Evolutionary conservation across 1,140 invertebrate species (phyloP).

Genomic region (Octopus sinensis): DNA sequence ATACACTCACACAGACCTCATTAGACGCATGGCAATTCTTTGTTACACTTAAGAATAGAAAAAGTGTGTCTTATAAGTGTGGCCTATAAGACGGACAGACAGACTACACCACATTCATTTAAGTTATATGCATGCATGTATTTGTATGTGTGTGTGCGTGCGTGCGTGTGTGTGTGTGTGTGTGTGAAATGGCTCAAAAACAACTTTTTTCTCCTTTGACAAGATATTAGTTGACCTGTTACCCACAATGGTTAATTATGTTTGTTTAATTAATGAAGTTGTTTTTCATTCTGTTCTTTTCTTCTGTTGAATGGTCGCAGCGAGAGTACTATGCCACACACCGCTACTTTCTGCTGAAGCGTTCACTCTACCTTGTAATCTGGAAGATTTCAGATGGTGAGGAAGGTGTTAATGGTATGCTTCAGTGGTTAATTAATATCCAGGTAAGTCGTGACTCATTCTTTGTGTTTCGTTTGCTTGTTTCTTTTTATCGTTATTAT

Average conservation of each 20-base stretch:
- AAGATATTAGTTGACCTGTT: slow-evolving; percentile 15
- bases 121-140: no score
- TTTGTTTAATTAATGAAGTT: slow-evolving; percentile 70
- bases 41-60: no score
- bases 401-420: slow-evolving; percentile 82
- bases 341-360: slow-evolving; percentile 94
- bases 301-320: slow-evolving; percentile 72
- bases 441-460: slow-evolving; percentile 61
- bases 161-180: no score
- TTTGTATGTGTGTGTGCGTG: no score
- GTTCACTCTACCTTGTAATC: slow-evolving; percentile 87
- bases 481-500: no score
- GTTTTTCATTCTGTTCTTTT: slow-evolving; percentile 2
- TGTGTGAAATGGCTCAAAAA: no score
- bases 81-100: no score
- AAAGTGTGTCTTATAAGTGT: no score
- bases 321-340: slow-evolving; percentile 82
- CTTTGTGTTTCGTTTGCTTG: no score
- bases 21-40: no score
- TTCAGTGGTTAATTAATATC: slow-evolving; percentile 94
- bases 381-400: slow-evolving; percentile 94
- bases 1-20: no score
- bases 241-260: slow-evolving; percentile 63
- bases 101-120: no score
- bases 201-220: not conserved